These are phyloP conservation scores for Phalacrocorax brasilianus DNA, from an alignment of 2,113 vertebrate species.

Conservation along the genomic window DNA sequence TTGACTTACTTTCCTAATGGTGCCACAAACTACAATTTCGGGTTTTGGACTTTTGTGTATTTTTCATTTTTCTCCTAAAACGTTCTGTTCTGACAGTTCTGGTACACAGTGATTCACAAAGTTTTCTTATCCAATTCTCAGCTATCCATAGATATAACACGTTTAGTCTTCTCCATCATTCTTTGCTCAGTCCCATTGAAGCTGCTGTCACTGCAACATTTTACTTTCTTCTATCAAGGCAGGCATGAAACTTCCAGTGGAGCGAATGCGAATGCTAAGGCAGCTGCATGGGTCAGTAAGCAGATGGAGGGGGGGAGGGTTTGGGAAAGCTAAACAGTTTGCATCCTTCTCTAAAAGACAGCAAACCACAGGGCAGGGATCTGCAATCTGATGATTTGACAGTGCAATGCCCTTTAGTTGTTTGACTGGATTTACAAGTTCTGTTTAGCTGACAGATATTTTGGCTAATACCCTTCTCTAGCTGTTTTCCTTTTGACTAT, in stretches of 20 bases:
- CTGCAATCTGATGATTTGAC: constrained; percentile 68
- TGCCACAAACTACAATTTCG: not conserved
- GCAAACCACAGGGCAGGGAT: constrained; percentile 63
- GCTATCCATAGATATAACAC: constrained; percentile 46
- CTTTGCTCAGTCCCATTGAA: constrained; percentile 68
- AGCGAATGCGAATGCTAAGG: constrained; percentile 59
- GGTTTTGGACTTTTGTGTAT: not conserved
- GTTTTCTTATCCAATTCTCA: constrained; percentile 69
- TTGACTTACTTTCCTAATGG: constrained; percentile 18
- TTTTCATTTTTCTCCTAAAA: not conserved
- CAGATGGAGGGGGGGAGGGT: constrained; percentile 70
- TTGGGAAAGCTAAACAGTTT: constrained; percentile 65
- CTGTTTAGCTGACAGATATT: constrained; percentile 55
- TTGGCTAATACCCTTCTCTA: constrained; percentile 38
- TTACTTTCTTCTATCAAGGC: constrained; percentile 72
- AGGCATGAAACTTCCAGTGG: constrained; percentile 72
- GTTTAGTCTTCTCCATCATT: constrained; percentile 55
- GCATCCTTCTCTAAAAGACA: constrained; percentile 66
- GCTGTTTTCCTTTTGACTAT: constrained; percentile 12
- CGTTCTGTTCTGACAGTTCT: constrained; percentile 50
- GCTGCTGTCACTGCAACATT: constrained; percentile 72
- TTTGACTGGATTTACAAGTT: constrained; percentile 63
- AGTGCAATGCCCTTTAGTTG: constrained; percentile 45
- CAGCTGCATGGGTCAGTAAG: constrained; percentile 75
- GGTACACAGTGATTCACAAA: constrained; percentile 23